Base-by-base conservation (phyloP, 2,888 invertebrate genomes). In the Hermaeophaga mercurialis region DNA sequence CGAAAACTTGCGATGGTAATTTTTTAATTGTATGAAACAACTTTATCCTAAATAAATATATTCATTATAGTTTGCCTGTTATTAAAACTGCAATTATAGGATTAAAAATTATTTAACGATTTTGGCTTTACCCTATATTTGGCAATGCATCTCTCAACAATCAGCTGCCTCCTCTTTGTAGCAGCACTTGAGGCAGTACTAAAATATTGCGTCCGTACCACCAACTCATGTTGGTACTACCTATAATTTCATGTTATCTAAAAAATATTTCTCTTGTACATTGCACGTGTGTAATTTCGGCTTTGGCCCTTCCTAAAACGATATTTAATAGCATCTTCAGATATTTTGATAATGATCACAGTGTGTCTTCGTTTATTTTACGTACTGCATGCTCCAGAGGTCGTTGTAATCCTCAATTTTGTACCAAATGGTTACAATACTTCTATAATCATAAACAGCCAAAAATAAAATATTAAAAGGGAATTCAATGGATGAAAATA, bases 171-270 rank as follows among this genome's bases (percentile, higher is more conserved):
- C 12, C 39, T 39, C 39, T 38, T 41, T 50, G 50, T 39, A 26
- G 39, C 31, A 50, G 36, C 48, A 46, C 52, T 58, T 41, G 43
- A 34, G 48, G 53, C 54, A 46, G 14, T 54, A 22, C 49, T 28
- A 47, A 54, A 58, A 59, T 54, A 52, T 44, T 39, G 36, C 44
- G 26, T 43, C 44, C 53, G 33, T 36, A 48, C 56, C 39, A 48
- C 43, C 52, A 46, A 46, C 45, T 28, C 41, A 47, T 36, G 36
- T 36, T 14, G 36, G 36, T 26, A 18, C 41, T 34, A 38, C 41
- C 36, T 48, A 47, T 62, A 62, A 62, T 62, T 55, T 49, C 49
- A 59, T 55, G 59, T 59, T 62, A 62, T 59, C 57, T 62, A 55
- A 59, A 61, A 62, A 55, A 57, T 58, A 58, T 61, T 61, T 46